Base-by-base conservation (phyloP, 2,888 invertebrate genomes). In the Drosophila heteroneura region DNA sequence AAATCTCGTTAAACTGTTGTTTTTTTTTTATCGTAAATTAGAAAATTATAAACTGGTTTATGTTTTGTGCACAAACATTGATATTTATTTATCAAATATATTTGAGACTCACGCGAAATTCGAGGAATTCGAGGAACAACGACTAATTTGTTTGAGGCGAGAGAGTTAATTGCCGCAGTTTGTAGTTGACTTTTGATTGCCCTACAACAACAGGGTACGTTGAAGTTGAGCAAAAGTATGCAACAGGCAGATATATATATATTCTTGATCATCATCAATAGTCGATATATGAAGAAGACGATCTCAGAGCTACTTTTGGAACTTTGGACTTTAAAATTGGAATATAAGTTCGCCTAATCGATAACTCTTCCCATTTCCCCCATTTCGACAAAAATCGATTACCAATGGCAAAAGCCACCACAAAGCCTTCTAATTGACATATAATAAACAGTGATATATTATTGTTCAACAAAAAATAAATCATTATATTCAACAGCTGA, bases 41-140 rank as follows among this genome's bases (percentile, higher is more conserved):
- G 63, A 65, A 74, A 70, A 66, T 70, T 70, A 68, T 63, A 75
- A 81, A 47, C 81, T 57, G 54, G 81, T 81, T 81, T 66, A 70
- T 65, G 63, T 41, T 26, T 26, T 26, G 44, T 47, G 58, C 52
- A 52, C 12, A 35, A 5, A 30, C 33, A 54, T 5, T 28, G 28
- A 33, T 54, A 58, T 39, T 30, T 52, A 52, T 62, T 51, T 35
- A 65, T 74, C 37, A 47, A 47, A 47, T 65, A 44, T 35, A 39
- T 39, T 58, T 60, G 54, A 64, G 62, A 44, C 57, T 68, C 62
- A 63, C 52, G 56, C 52, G 39, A 65, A 70, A 74, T 79, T 80
- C 80, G 32, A 47, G 54, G 80, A 80, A 80, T 80, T 78, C 65
- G 30, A 47, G 26, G 57, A 30, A 68, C 54, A 49, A 56, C 74